These are phyloP conservation scores for Liolophura sinensis DNA, from an alignment of 1,140 invertebrate species.

Conservation along the genomic window DNA sequence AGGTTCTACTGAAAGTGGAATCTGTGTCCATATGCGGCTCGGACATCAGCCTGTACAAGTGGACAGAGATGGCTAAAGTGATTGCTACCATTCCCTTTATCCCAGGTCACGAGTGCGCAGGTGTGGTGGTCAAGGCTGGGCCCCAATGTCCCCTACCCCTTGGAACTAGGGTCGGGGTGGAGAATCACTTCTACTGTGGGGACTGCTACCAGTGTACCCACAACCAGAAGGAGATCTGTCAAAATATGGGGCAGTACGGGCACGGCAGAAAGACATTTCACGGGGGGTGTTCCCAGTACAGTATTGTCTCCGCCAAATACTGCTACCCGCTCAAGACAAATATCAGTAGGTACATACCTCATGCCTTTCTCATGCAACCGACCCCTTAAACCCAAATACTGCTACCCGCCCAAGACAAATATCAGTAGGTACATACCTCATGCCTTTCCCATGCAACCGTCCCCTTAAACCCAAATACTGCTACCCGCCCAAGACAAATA, in stretches of 20 bases:
- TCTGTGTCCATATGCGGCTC: constrained; percentile 50
- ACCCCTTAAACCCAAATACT: no score
- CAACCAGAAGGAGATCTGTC: constrained; percentile 42
- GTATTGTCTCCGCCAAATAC: constrained; percentile 46
- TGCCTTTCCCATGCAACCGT: background rate
- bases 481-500: background rate
- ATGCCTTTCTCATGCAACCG: background rate
- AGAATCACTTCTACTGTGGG: constrained; percentile 53
- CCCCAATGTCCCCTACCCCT: constrained; percentile 31
- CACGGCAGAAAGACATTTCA: constrained; percentile 47
- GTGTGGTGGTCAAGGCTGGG: constrained; percentile 50
- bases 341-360: constrained; percentile 29
- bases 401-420: no score
- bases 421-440: constrained; percentile 29
- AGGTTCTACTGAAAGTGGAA: constrained; percentile 46
- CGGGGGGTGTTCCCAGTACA: constrained; percentile 50
- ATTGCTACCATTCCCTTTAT: constrained; percentile 50
- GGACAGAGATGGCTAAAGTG: constrained; percentile 43
- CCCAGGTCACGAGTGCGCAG: constrained; percentile 51
- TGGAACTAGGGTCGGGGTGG: constrained; percentile 44
- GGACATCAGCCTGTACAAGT: constrained; percentile 48
- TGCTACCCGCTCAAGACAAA: constrained; percentile 36
- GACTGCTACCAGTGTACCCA: constrained; percentile 46
- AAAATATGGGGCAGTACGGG: constrained; percentile 51
- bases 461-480: no score